Base-by-base conservation (phyloP, 2,797 vertebrate genomes). In the Mus minutoides region DNA sequence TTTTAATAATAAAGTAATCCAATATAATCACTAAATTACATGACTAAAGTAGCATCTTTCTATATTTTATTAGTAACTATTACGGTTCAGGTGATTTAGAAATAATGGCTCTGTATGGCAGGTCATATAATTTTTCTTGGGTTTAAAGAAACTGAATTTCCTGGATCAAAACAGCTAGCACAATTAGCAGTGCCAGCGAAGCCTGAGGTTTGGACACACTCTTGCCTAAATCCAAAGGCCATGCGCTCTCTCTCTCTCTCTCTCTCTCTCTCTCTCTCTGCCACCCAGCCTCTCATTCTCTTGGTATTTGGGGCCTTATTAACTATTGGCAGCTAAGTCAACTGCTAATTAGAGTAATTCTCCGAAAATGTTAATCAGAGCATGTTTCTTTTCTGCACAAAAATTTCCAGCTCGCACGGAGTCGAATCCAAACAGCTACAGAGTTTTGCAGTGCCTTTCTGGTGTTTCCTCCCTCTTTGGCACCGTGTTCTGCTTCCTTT, bases 21-120 rank as follows among this genome's bases (percentile, higher is more conserved):
- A 82, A 67, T 40, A 88, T 85, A 96, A 76, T 91, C 22, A 91
- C 91, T 86, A 85, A 91, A 88, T 90, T 64, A 80, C 64, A 80
- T 83, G 87, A 40, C 62, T 60, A n/a, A 10, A 80, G 40, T 89
- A 46, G 2, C 87, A 52, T 2, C 80, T 69, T 76, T 95, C 6
- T 62, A 2, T 88, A 71, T 92, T 94, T 75, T 67, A 86, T 10
- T 79, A 24, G 5, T 91, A 60, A 67, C 60, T 83, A 58, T 69
- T 83, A 0, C 52, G 71, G 88, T 86, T 92, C 37, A 87, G 71
- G 34, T 87, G 34, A 40, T 92, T 82, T 85, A 56, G 6, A 96
- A 92, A 87, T 80, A 91, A 62, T 56, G 80, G 88, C 19, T 80
- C n/a, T 91, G 3, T 58, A 67, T 6, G 16, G n/a, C 31, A 40